Conservation (phyloP, 2,888 invertebrate genomes). For the Drosophila vallismaia region DNA sequence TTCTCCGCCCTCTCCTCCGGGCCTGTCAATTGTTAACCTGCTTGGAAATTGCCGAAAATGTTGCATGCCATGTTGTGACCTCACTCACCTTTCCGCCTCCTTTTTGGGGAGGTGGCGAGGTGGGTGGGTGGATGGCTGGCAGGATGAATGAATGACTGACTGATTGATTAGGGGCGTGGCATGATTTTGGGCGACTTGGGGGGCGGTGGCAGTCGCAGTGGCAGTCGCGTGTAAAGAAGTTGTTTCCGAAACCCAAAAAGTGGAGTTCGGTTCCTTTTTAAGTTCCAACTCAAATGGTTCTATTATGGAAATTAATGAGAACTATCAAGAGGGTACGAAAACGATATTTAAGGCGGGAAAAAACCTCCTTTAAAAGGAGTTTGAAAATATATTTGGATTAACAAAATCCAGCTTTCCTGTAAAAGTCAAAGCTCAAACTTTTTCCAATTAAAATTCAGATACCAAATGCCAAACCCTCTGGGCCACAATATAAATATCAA, state of each 20-base stretch:
- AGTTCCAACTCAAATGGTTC: conserved; percentile 22
- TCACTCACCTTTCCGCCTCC: conserved; percentile 17
- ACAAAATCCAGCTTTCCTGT: neutral
- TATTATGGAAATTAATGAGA: conserved; percentile 40
- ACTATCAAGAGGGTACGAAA: conserved; percentile 25
- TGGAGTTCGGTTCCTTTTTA: conserved; percentile 1
- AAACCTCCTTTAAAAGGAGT: neutral
- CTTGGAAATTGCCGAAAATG: conserved; percentile 28
- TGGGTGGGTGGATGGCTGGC: conserved; percentile 15
- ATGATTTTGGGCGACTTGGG: neutral
- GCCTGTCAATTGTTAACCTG: conserved; percentile 41
- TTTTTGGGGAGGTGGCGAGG: neutral
- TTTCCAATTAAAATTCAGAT: no score
- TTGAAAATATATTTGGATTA: neutral
- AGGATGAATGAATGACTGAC: conserved; percentile 52
- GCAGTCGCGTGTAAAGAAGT: conserved; percentile 37
- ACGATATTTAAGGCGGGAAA: conserved; percentile 5
- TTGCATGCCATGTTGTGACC: conserved; percentile 46
- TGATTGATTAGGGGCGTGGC: conserved; percentile 60
- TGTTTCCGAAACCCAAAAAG: conserved; percentile 9
- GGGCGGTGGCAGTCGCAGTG: neutral
- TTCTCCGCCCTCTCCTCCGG: neutral
- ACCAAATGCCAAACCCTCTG: neutral
- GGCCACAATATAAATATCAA: neutral
- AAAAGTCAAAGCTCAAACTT: neutral